Evolutionary conservation across 2,888 invertebrate genomes (phyloP).

Genomic region (Anthrax anthrax): DNA sequence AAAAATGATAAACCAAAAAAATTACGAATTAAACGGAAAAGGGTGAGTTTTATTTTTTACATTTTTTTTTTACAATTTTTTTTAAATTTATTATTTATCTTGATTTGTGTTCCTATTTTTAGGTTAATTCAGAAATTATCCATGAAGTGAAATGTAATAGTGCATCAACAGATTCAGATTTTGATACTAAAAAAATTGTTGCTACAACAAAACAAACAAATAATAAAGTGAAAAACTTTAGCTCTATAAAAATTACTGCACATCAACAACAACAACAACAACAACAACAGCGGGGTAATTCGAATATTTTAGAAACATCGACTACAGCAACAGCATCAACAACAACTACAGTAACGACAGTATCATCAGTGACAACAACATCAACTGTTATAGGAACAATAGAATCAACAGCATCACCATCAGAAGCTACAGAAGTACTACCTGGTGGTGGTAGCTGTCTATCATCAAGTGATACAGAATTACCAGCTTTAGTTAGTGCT

Average conservation of each 20-base stretch:
- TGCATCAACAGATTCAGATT: conserved; percentile 5
- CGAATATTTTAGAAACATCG: too few species aligned
- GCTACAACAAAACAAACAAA: background rate
- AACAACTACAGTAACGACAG: background rate
- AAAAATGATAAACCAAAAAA: conserved; percentile 20
- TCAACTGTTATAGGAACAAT: background rate
- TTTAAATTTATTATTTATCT: background rate
- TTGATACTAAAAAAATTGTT: background rate
- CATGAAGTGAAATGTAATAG: background rate
- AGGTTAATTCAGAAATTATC: conserved; percentile 1
- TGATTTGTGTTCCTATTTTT: background rate
- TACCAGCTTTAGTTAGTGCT: conserved; percentile 58
- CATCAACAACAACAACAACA: background rate
- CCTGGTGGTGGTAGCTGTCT: conserved; percentile 24
- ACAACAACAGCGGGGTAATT: too few species aligned
- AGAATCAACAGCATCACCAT: background rate
- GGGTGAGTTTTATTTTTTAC: conserved; percentile 18
- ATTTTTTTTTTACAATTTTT: too few species aligned
- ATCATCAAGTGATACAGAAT: conserved; percentile 58
- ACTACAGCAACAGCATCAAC: background rate
- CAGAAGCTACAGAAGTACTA: conserved; percentile 17
- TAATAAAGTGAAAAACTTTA: too few species aligned
- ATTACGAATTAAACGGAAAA: conserved; percentile 28
- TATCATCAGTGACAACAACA: background rate
- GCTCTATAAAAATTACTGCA: too few species aligned